phyloP scores from a whole-genome alignment of 2,888 invertebrate species.

The Caenorhabditis sp. region DNA sequence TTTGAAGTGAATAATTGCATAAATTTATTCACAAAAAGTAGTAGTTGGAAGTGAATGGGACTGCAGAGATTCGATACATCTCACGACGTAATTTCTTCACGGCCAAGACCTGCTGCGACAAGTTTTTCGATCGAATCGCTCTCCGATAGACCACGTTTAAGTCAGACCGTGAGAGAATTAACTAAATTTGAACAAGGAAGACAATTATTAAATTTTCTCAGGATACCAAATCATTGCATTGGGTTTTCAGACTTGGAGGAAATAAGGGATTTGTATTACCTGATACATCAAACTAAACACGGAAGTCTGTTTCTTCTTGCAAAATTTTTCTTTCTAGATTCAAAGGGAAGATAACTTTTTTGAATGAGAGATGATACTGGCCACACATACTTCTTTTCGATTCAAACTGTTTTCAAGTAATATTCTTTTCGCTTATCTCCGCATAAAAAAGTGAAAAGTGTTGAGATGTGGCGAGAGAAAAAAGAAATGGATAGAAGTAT shows the following conservation, averaged over 20 bases:
- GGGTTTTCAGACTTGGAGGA: too few species aligned
- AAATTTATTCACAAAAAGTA: slow-evolving; percentile 50
- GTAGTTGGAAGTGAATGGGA: slow-evolving; percentile 30
- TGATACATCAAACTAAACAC: too few species aligned
- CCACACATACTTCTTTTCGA: neutral
- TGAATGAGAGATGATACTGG: neutral
- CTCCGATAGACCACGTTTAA: slow-evolving; percentile 46
- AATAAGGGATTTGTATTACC: too few species aligned
- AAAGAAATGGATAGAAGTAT: slow-evolving; percentile 11
- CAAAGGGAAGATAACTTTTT: slow-evolving; percentile 19
- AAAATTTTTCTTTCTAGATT: too few species aligned
- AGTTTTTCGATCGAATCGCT: slow-evolving; percentile 59
- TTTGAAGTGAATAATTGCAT: slow-evolving; percentile 29
- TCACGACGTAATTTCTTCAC: slow-evolving; percentile 54
- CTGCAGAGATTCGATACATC: slow-evolving; percentile 50
- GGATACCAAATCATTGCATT: too few species aligned
- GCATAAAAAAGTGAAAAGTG: slow-evolving; percentile 55
- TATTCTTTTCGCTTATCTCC: slow-evolving; percentile 36
- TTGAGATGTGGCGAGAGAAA: slow-evolving; percentile 18
- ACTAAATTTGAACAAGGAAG: too few species aligned
- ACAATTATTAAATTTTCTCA: too few species aligned
- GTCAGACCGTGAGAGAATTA: slow-evolving; percentile 35
- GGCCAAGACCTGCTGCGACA: slow-evolving; percentile 63
- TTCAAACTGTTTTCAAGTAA: slow-evolving; percentile 34
- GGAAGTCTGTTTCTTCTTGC: too few species aligned